Base-by-base conservation (phyloP, 64 coral and sea anemone genomes). In the Acropora yongei region DNA sequence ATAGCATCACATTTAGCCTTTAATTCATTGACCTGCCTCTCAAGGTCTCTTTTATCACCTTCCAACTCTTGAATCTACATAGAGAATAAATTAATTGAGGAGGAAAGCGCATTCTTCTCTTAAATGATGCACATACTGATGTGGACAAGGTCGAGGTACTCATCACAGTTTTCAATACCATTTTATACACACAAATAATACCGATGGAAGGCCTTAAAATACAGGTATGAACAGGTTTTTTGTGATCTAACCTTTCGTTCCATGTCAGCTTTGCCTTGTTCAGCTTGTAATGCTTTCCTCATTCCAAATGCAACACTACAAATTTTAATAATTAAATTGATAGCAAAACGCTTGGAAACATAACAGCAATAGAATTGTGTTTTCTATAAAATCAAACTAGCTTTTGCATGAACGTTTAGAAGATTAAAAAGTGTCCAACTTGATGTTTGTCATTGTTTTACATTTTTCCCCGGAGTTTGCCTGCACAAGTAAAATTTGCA, bases 1-100 rank as follows among this genome's bases (percentile, higher is more conserved):
- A 98, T 98, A n/a, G 97, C 97, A 8, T 98, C 97, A 80, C 97
- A 98, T 80, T 98, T 98, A 13, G 97, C 97, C 49, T 98, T 98
- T 72, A 98, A 78, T 57, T 98, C 97, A 78, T 98, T 98, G 72
- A 98, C 97, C 40, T 88, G 92, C 11, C 97, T 88, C 77, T 98
- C 97, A 80, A 98, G 88, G 2, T 96, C 97, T 9, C 94, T 88
- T 42, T 98, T 98, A 78, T 96, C 97, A 81, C 88, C 90, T 49
- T 98, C 97, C 30, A 98, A 84, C 41, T 98, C 97, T 93, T 93
- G 89, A 72, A 98, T 98, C 97, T 98, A 88, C n/a, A 18, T 17
- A 11, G 1, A 78, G 2, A 79, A 44, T 50, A 76, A 30, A 7
- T 4, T 19, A 71, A 20, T 13, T 30, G 30, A 30, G 30, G 30